Evolutionary conservation across 2,797 vertebrate genomes (phyloP).

Genomic region (Karalla daura): DNA sequence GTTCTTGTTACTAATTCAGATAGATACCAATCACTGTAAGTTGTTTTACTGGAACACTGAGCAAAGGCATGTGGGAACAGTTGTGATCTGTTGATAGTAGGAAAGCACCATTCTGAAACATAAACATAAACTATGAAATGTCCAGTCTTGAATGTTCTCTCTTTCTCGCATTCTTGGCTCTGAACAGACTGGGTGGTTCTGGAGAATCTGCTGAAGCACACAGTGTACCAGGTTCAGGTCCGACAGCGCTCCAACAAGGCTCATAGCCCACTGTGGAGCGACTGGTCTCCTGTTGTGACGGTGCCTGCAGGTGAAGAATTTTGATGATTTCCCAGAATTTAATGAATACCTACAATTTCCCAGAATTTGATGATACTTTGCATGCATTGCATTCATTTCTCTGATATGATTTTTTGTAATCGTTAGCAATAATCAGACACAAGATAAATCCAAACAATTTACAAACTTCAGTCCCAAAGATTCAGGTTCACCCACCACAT

Average conservation of each 20-base stretch:
- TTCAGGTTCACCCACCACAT: no score
- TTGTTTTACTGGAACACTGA: no score
- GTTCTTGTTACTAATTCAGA: no score
- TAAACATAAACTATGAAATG: background rate
- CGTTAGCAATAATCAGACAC: no score
- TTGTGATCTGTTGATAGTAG: background rate
- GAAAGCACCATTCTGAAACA: background rate
- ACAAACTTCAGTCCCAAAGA: background rate
- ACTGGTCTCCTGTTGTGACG: slow-evolving; percentile 64
- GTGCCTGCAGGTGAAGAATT: slow-evolving; percentile 78
- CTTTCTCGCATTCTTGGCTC: slow-evolving; percentile 4
- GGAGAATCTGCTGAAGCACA: slow-evolving; percentile 45
- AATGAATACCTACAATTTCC: no score
- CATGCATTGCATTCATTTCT: no score
- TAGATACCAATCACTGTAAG: no score
- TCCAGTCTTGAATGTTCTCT: background rate
- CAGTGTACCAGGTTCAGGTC: slow-evolving; percentile 66
- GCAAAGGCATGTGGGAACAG: no score
- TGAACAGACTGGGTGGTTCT: slow-evolving; percentile 59
- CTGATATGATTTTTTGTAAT: no score
- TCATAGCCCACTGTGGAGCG: slow-evolving; percentile 71
- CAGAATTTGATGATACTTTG: no score
- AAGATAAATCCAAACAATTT: background rate
- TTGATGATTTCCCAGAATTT: no score
- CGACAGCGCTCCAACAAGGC: slow-evolving; percentile 59